Evolutionary conservation across 2,113 vertebrate genomes (phyloP).

Genomic region (Naja naja): DNA sequence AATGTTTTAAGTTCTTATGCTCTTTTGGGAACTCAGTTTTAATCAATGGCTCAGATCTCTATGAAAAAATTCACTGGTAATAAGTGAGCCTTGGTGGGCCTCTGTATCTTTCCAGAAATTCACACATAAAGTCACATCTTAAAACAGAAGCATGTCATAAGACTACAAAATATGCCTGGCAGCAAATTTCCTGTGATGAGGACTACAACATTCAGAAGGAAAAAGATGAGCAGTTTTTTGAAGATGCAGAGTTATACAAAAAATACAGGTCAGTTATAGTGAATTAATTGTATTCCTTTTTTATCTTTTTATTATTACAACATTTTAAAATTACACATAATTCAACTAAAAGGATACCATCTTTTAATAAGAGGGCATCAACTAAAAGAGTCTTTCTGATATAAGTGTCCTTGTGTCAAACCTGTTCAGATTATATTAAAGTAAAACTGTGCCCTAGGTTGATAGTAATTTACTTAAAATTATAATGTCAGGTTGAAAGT

Average conservation of each 20-base stretch:
- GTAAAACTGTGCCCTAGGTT: neutral
- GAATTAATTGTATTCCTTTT: neutral
- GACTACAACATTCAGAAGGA: conserved; percentile 3
- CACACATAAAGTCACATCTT: conserved; percentile 47
- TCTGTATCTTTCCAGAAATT: conserved; percentile 37
- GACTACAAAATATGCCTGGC: conserved; percentile 39
- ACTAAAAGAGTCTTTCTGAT: neutral
- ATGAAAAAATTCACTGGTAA: neutral
- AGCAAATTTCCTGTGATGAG: conserved; percentile 16
- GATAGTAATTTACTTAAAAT: neutral
- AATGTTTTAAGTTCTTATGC: neutral
- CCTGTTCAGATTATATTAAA: neutral
- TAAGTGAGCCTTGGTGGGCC: neutral
- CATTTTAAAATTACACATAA: neutral
- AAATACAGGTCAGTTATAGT: conserved; percentile 39
- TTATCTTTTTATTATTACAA: neutral
- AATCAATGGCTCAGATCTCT: neutral
- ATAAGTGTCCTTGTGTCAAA: neutral
- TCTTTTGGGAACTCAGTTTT: neutral
- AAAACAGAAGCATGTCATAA: conserved; percentile 22
- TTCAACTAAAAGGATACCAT: neutral
- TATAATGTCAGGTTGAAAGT: neutral
- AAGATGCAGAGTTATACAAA: conserved; percentile 36
- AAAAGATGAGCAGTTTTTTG: conserved; percentile 21
- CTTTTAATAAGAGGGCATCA: neutral